Conservation (phyloP, 2,888 invertebrate species). For the Chloromyia formosa region DNA sequence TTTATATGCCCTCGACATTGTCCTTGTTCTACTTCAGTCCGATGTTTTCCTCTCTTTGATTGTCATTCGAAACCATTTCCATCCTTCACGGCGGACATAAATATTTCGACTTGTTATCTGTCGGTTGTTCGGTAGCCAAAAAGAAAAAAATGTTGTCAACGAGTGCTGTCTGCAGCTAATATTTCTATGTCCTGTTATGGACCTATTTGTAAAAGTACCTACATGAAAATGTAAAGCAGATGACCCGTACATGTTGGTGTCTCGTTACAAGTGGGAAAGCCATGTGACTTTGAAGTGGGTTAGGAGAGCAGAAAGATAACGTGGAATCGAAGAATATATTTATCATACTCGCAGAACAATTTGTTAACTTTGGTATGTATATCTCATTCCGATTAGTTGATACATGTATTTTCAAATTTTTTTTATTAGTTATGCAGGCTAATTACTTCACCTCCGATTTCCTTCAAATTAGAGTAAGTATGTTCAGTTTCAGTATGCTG, state of each 20-base stretch:
- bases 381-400: too few relatives aligned
- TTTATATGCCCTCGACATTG: background rate
- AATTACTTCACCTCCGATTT: too few relatives aligned
- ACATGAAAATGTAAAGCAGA: conserved; percentile 38
- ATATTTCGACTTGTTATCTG: conserved; percentile 28
- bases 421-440: too few relatives aligned
- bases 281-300: too few relatives aligned
- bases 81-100: conserved; percentile 17
- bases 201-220: conserved; percentile 11
- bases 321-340: too few relatives aligned
- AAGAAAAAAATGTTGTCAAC: conserved; percentile 16
- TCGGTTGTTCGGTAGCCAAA: background rate
- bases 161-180: conserved; percentile 33
- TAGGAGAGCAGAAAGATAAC: too few relatives aligned
- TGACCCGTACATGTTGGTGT: conserved; percentile 29
- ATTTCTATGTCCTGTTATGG: conserved; percentile 14
- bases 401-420: too few relatives aligned
- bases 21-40: background rate
- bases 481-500: too few relatives aligned
- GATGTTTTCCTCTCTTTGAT: background rate
- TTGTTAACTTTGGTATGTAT: too few relatives aligned
- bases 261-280: conserved; percentile 25
- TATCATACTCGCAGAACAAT: too few relatives aligned
- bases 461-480: too few relatives aligned
- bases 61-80: conserved; percentile 22